Base-by-base conservation (phyloP, 1,140 invertebrate species). In the Rhyzopertha dominica region DNA sequence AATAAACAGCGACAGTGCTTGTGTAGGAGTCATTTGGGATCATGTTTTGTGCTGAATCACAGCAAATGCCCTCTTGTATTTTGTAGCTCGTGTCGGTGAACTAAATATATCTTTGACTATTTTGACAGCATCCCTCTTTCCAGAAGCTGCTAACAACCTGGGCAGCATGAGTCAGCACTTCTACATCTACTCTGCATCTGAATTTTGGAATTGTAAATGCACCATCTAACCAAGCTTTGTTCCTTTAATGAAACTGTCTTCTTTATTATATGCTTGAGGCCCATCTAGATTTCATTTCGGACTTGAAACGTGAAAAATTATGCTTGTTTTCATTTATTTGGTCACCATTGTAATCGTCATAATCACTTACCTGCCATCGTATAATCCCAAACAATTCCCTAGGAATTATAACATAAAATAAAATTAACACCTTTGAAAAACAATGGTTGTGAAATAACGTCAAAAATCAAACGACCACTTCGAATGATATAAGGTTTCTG, bases 1-100 rank as follows among this genome's bases (percentile, higher is more conserved):
- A 12, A 60, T 44, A 35, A 59, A 58, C 22, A 63, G 56, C 12
- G 47, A 13, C 34, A 63, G 50, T 30, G 56, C 58, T 47, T 57
- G 24, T 20, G 31, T 14, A 26, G 54, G 51, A 31, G 46, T 49
- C 19, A 51, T 53, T 44, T 43, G 51, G 43, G 24, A 50, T 39
- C 25, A 36, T 31, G 13, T 47, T 48, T 36, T n/a, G n/a, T n/a
- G n/a, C n/a, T n/a, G n/a, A n/a, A n/a, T n/a, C n/a, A n/a, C n/a
- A n/a, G n/a, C n/a, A n/a, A n/a, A n/a, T n/a, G n/a, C n/a, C n/a
- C n/a, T n/a, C n/a, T n/a, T n/a, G n/a, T n/a, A n/a, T n/a, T n/a
- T n/a, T n/a, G n/a, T n/a, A n/a, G n/a, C n/a, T n/a, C n/a, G n/a
- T n/a, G n/a, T n/a, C n/a, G n/a, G n/a, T n/a, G n/a, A n/a, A n/a